phyloP scores from a whole-genome alignment of 2,888 invertebrate species.

The Labia minor region DNA sequence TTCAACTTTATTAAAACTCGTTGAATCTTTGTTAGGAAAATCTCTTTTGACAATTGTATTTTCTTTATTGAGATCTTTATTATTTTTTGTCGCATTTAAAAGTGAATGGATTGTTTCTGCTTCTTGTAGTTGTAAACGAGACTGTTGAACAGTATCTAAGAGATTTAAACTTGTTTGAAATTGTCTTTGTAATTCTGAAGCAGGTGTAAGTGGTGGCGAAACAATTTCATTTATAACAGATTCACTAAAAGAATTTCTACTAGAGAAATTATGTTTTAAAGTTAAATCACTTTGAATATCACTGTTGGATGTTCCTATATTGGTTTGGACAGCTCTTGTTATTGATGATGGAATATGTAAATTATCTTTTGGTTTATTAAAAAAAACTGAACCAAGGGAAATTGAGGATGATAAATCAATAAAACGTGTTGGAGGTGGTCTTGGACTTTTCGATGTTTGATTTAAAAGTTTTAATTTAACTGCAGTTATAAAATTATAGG shows the following conservation, averaged over 20 bases:
- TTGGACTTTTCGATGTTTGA: neutral
- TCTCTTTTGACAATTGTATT: neutral
- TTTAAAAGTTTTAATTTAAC: neutral
- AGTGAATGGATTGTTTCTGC: conserved; percentile 36
- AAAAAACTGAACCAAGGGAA: neutral
- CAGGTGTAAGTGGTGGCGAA: conserved; percentile 31
- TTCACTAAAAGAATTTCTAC: neutral
- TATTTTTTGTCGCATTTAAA: neutral
- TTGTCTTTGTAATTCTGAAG: conserved; percentile 46
- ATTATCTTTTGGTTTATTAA: neutral
- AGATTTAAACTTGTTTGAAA: conserved; percentile 50
- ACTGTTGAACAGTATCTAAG: conserved; percentile 49
- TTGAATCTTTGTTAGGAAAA: too few species aligned
- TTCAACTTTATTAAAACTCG: too few species aligned
- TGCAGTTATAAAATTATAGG: neutral
- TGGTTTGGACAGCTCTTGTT: neutral
- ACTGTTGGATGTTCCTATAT: too few species aligned
- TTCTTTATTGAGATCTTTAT: neutral
- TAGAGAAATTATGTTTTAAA: neutral
- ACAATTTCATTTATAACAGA: neutral
- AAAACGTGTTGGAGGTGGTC: neutral
- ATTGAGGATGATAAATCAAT: neutral
- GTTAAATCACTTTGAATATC: neutral
- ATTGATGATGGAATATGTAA: neutral
- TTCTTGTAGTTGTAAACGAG: conserved; percentile 44